A percentile compares a stretch with the other conserved stretches of the same genome.
phyloP scores from a whole-genome alignment of 2,888 invertebrate species.

The Cremastobaeus sp. region DNA sequence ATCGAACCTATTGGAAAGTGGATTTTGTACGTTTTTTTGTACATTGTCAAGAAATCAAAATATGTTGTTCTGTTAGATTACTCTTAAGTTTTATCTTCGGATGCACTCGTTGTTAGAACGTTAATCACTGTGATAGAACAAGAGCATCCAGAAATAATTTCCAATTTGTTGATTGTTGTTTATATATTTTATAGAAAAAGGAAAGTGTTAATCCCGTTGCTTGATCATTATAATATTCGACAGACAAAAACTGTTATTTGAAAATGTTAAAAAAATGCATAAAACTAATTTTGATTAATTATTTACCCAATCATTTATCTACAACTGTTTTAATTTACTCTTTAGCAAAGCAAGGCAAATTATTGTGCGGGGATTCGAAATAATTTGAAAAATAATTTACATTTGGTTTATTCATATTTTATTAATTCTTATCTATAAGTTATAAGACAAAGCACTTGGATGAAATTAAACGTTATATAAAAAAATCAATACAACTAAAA shows the following conservation, averaged over 20 bases:
- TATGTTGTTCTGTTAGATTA: conserved; percentile 13
- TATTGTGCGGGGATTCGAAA: too few relatives aligned
- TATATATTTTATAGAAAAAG: conserved; percentile 54
- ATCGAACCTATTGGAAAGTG: too few relatives aligned
- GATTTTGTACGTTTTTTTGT: too few relatives aligned
- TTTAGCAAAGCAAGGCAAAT: neutral
- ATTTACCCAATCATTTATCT: neutral
- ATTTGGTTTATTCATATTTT: conserved; percentile 7
- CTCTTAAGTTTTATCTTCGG: neutral
- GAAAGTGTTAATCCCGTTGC: conserved; percentile 31
- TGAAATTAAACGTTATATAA: conserved; percentile 32
- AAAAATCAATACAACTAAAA: conserved; percentile 26
- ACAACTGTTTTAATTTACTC: too few relatives aligned
- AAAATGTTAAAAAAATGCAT: conserved; percentile 43
- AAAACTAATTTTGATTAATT: neutral
- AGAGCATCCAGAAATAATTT: conserved; percentile 24
- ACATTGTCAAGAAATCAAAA: too few relatives aligned
- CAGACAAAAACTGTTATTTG: conserved; percentile 26
- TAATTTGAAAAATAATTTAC: too few relatives aligned
- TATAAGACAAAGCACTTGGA: conserved; percentile 27
- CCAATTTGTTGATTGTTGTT: conserved; percentile 54
- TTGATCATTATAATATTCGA: conserved; percentile 28
- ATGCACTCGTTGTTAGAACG: conserved; percentile 6
- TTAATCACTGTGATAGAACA: conserved; percentile 39
- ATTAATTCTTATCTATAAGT: conserved; percentile 32